Evolutionary conservation across 2,113 vertebrate genomes (phyloP).

Genomic region (Sporophila hypoxantha): DNA sequence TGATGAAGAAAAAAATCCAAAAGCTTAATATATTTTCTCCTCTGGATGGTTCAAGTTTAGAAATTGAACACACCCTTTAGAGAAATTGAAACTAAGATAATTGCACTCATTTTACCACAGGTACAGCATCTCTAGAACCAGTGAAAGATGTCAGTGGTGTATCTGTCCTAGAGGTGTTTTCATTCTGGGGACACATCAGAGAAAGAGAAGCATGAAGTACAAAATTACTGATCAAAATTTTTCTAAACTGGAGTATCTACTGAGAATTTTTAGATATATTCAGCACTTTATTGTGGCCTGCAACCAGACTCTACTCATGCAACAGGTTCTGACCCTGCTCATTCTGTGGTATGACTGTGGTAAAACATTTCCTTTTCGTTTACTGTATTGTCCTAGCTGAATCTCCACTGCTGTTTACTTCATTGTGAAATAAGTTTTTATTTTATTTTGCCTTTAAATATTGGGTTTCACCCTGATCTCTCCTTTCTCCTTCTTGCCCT

Average conservation of each 20-base stretch:
- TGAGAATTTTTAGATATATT: background rate
- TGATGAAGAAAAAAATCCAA: background rate
- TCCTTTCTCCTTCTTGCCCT: too few species aligned
- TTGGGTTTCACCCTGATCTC: background rate
- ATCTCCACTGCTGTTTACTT: background rate
- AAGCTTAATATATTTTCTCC: background rate
- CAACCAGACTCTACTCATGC: background rate
- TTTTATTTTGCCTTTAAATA: background rate
- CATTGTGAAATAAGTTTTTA: background rate
- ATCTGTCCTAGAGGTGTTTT: background rate
- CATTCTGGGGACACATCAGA: background rate
- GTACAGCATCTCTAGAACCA: background rate
- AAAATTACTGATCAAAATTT: background rate
- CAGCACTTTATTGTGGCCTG: background rate
- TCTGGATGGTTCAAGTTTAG: background rate
- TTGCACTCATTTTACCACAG: background rate
- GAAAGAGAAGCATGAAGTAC: background rate
- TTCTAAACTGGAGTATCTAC: background rate
- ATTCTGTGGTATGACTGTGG: background rate
- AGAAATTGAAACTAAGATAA: background rate
- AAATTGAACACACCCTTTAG: background rate
- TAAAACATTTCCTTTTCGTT: background rate
- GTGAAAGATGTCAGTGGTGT: background rate
- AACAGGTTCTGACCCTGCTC: background rate
- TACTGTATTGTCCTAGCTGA: background rate